These are phyloP conservation scores for Aldabrachelys gigantea DNA, from an alignment of 2,113 vertebrate species.

Conservation along the genomic window DNA sequence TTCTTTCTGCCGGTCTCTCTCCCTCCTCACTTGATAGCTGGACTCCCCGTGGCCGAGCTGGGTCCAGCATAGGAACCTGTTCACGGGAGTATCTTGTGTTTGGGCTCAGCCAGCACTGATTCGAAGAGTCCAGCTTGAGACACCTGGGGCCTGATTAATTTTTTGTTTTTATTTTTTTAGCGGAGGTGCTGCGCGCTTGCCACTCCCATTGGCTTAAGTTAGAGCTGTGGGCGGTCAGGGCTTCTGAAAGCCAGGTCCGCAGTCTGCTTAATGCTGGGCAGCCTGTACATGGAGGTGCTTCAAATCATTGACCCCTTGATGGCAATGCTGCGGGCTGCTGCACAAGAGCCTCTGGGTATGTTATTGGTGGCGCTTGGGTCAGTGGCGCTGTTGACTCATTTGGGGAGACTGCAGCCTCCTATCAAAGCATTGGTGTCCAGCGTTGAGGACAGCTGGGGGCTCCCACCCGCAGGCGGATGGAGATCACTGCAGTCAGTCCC, in stretches of 20 bases:
- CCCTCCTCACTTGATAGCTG: no score
- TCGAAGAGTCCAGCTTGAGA: not conserved
- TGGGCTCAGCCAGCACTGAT: not conserved
- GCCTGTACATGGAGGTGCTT: not conserved
- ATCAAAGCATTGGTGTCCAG: not conserved
- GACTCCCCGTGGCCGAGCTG: no score
- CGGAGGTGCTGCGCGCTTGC: not conserved
- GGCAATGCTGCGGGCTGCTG: not conserved
- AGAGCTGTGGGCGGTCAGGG: not conserved
- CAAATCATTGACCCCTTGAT: not conserved
- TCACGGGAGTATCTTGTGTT: not conserved
- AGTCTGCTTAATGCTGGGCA: not conserved
- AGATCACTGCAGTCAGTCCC: not conserved
- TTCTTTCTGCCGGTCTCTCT: no score
- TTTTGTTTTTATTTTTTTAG: no score
- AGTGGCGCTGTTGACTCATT: not conserved
- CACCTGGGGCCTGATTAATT: not conserved
- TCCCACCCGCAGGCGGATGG: accelerated
- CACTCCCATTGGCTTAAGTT: not conserved
- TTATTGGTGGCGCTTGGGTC: not conserved
- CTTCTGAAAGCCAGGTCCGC: not conserved
- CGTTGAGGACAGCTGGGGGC: not conserved
- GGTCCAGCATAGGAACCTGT: not conserved
- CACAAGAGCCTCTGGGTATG: not conserved
- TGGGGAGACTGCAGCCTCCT: no score